Evolutionary conservation across 2,797 vertebrate genomes (phyloP).

Genomic region (Tamandua tetradactyla): DNA sequence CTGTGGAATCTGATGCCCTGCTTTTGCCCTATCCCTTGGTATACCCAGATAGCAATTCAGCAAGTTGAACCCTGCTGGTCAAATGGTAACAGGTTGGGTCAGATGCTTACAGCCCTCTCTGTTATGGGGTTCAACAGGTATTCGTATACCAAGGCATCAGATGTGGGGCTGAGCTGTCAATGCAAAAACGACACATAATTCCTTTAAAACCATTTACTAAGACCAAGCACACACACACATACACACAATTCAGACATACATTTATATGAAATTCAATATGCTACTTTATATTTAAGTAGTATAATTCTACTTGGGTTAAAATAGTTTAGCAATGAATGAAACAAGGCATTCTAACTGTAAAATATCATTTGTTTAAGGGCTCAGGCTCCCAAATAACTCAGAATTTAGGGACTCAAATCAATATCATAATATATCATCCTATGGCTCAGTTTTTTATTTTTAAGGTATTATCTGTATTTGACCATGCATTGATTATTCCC

Average conservation of each 20-base stretch:
- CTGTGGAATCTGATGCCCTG: not conserved
- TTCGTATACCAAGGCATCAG: not conserved
- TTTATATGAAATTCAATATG: not conserved
- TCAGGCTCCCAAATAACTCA: not conserved
- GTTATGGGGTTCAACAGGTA: not conserved
- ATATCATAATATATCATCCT: not conserved
- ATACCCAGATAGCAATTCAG: not conserved
- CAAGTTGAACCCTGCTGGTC: not conserved
- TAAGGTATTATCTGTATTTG: not conserved
- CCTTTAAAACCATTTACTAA: not conserved
- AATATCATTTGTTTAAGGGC: not conserved
- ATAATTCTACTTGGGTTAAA: not conserved
- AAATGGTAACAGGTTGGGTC: not conserved
- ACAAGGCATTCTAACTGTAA: not conserved
- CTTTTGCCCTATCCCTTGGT: not conserved
- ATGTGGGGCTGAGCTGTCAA: not conserved
- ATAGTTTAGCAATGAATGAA: not conserved
- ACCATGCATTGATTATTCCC: not conserved
- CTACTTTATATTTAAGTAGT: not conserved
- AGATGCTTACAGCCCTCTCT: not conserved
- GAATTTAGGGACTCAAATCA: not conserved
- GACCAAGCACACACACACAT: not conserved
- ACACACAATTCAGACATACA: not conserved
- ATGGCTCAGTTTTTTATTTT: not conserved
- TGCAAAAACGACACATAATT: not conserved